These are phyloP conservation scores for Acrobasis repandana DNA, from an alignment of 2,888 invertebrate genomes.

Conservation along the genomic window DNA sequence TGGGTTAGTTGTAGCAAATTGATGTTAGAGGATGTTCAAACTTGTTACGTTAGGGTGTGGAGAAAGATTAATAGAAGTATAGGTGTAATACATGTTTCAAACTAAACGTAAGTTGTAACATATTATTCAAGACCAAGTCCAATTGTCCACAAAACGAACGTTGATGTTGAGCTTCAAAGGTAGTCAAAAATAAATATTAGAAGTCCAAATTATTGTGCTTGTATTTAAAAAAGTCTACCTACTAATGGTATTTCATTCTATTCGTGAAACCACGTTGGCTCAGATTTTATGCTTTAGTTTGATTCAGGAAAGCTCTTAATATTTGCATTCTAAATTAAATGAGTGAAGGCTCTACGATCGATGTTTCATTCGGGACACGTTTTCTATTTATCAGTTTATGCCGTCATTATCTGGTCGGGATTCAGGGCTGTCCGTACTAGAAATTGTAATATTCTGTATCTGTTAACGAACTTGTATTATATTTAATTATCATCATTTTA, in stretches of 20 bases:
- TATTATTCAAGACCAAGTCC: too few species aligned
- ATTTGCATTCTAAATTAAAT: constrained; percentile 10
- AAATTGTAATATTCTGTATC: not conserved
- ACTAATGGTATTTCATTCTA: too few species aligned
- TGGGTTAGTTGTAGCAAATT: constrained; percentile 15
- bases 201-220: too few species aligned
- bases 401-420: constrained; percentile 43
- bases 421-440: constrained; percentile 1
- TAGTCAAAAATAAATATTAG: too few species aligned
- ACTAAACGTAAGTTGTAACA: not conserved
- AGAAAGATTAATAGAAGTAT: not conserved
- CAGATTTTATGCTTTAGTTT: not conserved
- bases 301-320: not conserved
- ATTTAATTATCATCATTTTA: too few species aligned
- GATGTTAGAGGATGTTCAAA: constrained; percentile 8
- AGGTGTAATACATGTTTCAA: not conserved
- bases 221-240: too few species aligned
- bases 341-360: not conserved
- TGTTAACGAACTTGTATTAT: too few species aligned
- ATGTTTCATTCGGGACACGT: constrained; percentile 65
- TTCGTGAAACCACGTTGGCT: not conserved
- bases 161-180: too few species aligned
- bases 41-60: not conserved
- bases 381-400: constrained; percentile 70
- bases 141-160: too few species aligned